Conservation (phyloP, 1,140 invertebrate genomes). For the Zaprionus gabonicus region DNA sequence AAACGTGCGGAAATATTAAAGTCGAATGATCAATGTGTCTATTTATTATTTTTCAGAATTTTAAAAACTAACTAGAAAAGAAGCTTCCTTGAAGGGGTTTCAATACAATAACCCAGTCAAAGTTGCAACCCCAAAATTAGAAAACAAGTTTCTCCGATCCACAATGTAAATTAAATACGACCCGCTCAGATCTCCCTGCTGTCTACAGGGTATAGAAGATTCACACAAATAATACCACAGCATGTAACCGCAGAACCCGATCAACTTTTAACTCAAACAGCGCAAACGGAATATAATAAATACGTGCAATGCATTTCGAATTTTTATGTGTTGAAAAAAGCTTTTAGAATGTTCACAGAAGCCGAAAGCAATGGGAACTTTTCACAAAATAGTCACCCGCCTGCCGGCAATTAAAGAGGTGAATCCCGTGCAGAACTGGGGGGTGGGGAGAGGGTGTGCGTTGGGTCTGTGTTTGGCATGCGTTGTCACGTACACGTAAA, state of each 20-base stretch:
- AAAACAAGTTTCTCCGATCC: background rate
- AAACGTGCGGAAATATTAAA: too few species aligned
- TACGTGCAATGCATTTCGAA: conserved; percentile 73
- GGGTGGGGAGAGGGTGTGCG: background rate
- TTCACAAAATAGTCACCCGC: conserved; percentile 69
- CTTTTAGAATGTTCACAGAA: conserved; percentile 37
- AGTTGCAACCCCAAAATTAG: too few species aligned
- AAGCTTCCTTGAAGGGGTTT: too few species aligned
- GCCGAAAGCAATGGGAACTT: conserved; percentile 49
- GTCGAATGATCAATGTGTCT: too few species aligned
- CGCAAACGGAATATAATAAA: conserved; percentile 78
- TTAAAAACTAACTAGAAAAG: too few species aligned
- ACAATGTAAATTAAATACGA: background rate
- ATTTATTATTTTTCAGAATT: too few species aligned
- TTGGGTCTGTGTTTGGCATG: conserved; percentile 61
- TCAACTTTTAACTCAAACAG: conserved; percentile 66
- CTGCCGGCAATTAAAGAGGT: conserved; percentile 73
- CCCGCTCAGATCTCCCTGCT: too few species aligned
- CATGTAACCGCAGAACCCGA: conserved; percentile 25
- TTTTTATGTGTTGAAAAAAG: conserved; percentile 48
- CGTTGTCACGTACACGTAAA: conserved; percentile 72
- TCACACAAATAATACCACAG: conserved; percentile 18
- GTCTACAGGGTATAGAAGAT: conserved; percentile 11
- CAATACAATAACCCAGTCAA: too few species aligned
- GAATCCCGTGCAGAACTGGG: conserved; percentile 16